Evolutionary conservation across 2,888 invertebrate species (phyloP).

Genomic region (Epiblema foenella): DNA sequence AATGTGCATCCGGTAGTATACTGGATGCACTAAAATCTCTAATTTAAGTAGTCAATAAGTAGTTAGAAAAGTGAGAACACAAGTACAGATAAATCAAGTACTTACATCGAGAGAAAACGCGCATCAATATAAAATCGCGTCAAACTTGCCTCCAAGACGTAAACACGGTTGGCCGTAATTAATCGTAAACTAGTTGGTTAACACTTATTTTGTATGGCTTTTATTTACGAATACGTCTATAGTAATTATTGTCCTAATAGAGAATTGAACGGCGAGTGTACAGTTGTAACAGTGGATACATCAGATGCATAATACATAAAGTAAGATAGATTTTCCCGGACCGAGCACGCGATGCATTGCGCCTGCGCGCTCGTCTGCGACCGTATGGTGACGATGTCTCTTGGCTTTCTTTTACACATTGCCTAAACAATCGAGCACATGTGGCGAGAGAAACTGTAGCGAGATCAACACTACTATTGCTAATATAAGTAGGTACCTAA

Average conservation of each 20-base stretch:
- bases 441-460: conserved; percentile 26
- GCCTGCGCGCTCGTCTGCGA: conserved; percentile 65
- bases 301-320: conserved; percentile 68
- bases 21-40: conserved; percentile 7
- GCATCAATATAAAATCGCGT: conserved; percentile 37
- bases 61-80: conserved; percentile 30
- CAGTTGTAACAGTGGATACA: conserved; percentile 55
- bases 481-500: conserved; percentile 7
- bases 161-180: conserved; percentile 20
- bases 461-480: conserved; percentile 8
- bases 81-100: conserved; percentile 26
- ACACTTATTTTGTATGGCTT: conserved; percentile 12
- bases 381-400: conserved; percentile 65
- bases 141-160: conserved; percentile 10
- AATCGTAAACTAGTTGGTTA: conserved; percentile 28
- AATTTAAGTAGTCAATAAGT: conserved; percentile 6
- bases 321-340: conserved; percentile 70
- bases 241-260: conserved; percentile 35
- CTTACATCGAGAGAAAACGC: conserved; percentile 38
- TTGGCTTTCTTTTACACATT: conserved; percentile 68
- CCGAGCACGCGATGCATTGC: conserved; percentile 69
- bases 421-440: conserved; percentile 34
- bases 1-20: background rate
- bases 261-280: conserved; percentile 48
- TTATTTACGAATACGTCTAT: conserved; percentile 21